Conservation (phyloP, 2,113 vertebrate genomes). For the Pseudorhombus dupliciocellatus region DNA sequence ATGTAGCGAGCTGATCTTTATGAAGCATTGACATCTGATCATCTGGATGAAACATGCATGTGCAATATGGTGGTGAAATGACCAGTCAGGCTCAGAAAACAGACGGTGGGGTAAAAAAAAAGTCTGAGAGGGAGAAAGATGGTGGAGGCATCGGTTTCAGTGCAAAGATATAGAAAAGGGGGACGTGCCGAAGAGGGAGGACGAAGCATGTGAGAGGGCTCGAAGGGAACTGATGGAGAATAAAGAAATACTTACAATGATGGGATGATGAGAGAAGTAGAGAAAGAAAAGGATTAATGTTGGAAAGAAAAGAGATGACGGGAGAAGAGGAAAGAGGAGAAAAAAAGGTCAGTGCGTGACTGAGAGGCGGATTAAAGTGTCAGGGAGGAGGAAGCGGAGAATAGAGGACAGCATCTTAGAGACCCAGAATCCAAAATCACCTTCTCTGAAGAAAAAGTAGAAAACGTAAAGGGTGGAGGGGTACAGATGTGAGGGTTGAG, state of each 20-base stretch:
- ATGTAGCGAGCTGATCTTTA: no score
- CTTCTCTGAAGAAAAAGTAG: not conserved
- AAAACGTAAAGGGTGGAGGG: no score
- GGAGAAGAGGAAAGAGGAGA: not conserved
- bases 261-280: not conserved
- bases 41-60: no score
- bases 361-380: constrained; percentile 51
- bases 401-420: constrained; percentile 1
- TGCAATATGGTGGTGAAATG: no score
- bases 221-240: constrained; percentile 14
- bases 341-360: not conserved
- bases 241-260: constrained; percentile 6
- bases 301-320: not conserved
- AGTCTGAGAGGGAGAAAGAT: constrained; percentile 29
- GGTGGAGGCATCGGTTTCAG: constrained; percentile 46
- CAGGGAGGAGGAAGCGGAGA: constrained; percentile 31
- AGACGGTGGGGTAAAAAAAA: constrained; percentile 35
- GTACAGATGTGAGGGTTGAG: not conserved
- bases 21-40: no score
- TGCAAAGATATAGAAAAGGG: constrained; percentile 34
- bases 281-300: constrained; percentile 7
- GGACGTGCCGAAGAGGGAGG: constrained; percentile 14
- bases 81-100: not conserved
- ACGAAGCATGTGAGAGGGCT: not conserved
- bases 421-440: constrained; percentile 8